A percentile compares a stretch with the other conserved stretches of the same genome.
Conservation (phyloP, 2,888 invertebrate species). For the Drosophila acutilabella region DNA sequence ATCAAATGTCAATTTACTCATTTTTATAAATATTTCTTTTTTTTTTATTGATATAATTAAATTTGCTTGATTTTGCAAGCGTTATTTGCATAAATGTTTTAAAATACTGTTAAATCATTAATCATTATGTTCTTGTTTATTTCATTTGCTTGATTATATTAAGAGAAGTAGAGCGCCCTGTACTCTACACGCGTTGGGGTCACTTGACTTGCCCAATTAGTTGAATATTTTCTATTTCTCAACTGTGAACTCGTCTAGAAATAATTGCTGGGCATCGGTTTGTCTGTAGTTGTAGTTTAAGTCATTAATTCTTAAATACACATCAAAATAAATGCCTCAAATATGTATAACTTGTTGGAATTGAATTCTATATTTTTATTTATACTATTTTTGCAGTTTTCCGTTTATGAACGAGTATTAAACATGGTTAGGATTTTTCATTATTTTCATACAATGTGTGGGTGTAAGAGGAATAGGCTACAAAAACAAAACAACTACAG, state of each 20-base stretch:
- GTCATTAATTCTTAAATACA: constrained; percentile 19
- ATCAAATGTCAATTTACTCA: constrained; percentile 16
- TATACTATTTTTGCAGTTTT: not conserved
- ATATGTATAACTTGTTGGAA: constrained; percentile 39
- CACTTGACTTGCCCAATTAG: not conserved
- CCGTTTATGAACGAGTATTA: constrained; percentile 24
- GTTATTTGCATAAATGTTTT: constrained; percentile 25
- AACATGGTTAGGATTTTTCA: constrained; percentile 9
- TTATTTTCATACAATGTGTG: constrained; percentile 7
- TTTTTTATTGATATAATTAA: constrained; percentile 5
- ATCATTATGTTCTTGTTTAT: constrained; percentile 12
- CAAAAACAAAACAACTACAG: not conserved
- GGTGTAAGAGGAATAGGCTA: not conserved
- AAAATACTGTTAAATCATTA: constrained; percentile 45
- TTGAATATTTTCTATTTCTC: too few relatives aligned
- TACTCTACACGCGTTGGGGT: not conserved
- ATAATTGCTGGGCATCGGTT: constrained; percentile 18
- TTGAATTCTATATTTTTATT: constrained; percentile 39
- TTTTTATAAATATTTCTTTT: constrained; percentile 5
- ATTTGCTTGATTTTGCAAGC: constrained; percentile 23
- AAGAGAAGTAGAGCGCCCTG: constrained; percentile 12
- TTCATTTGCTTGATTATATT: constrained; percentile 5
- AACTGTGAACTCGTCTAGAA: not conserved
- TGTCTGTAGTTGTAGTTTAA: constrained; percentile 2
- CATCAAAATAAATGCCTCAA: constrained; percentile 67